phyloP scores from a whole-genome alignment of 37 sponge, comb jelly and placozoan genomes.

The Haliclona indistincta region DNA sequence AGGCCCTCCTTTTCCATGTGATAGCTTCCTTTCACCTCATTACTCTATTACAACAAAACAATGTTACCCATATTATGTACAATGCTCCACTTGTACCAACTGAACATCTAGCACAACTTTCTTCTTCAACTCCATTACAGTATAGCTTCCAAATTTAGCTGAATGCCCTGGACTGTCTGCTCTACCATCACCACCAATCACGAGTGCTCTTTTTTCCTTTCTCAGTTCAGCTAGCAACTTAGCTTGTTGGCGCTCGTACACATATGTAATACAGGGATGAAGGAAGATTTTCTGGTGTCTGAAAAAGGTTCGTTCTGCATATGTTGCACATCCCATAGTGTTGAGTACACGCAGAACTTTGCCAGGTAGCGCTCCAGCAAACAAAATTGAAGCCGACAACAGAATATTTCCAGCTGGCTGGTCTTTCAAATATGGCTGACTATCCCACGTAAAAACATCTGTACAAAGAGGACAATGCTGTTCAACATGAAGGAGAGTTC shows the following conservation, averaged over 20 bases:
- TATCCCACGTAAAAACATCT: conserved; percentile 23
- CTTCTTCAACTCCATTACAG: conserved; percentile 15
- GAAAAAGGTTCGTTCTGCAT: background rate
- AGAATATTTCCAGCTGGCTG: conserved; percentile 40
- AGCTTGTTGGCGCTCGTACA: background rate
- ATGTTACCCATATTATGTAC: no score
- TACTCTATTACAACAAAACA: no score
- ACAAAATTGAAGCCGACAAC: conserved; percentile 35
- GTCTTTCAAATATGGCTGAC: conserved; percentile 31
- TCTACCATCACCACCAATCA: conserved; percentile 36
- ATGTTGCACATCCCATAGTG: background rate
- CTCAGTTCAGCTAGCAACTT: background rate
- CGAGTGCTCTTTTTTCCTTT: background rate
- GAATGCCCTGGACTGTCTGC: conserved; percentile 53
- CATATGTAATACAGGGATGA: background rate
- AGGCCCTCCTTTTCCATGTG: conserved; percentile 19
- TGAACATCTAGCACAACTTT: conserved; percentile 27
- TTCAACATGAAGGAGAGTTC: conserved; percentile 1
- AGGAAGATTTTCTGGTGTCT: background rate
- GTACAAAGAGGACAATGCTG: conserved; percentile 4
- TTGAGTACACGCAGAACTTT: background rate
- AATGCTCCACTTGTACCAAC: conserved; percentile 50
- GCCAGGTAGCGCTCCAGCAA: conserved; percentile 3
- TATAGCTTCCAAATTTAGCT: conserved; percentile 50
- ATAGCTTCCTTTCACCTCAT: conserved; percentile 16